A percentile compares a stretch with the other conserved stretches of the same genome.
Evolutionary conservation across 2,888 invertebrate genomes (phyloP).

Genomic region (Dastarcus helophoroides): DNA sequence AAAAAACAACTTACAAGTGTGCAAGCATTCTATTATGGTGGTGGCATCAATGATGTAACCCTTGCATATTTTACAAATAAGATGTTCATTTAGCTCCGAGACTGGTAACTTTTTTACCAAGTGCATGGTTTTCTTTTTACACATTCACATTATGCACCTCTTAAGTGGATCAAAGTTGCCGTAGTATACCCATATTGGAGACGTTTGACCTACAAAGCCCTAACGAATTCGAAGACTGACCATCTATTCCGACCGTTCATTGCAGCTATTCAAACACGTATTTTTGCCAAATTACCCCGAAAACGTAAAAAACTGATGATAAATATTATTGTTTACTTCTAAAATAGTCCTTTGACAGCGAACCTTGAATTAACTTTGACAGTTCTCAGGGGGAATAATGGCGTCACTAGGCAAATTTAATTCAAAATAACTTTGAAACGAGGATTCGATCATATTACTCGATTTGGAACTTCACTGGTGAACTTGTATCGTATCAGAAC

Average conservation of each 20-base stretch:
- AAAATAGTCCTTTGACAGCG: slow-evolving; percentile 31
- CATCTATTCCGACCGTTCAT: neutral
- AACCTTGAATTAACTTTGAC: slow-evolving; percentile 23
- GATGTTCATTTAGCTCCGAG: slow-evolving; percentile 50
- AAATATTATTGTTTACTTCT: slow-evolving; percentile 33
- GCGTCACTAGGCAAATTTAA: slow-evolving; percentile 23
- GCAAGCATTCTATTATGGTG: slow-evolving; percentile 68
- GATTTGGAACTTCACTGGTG: too few relatives aligned
- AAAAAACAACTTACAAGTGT: slow-evolving; percentile 53
- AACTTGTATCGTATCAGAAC: neutral
- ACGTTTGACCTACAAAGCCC: slow-evolving; percentile 30
- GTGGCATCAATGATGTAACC: slow-evolving; percentile 70
- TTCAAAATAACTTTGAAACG: too few relatives aligned
- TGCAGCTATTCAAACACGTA: neutral
- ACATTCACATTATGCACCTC: slow-evolving; percentile 13
- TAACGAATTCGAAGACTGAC: neutral
- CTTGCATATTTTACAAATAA: slow-evolving; percentile 58
- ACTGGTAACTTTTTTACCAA: slow-evolving; percentile 36
- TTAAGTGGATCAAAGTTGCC: slow-evolving; percentile 6
- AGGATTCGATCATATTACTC: too few relatives aligned
- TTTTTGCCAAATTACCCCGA: slow-evolving; percentile 1
- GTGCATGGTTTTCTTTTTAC: slow-evolving; percentile 30
- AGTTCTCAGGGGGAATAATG: slow-evolving; percentile 22
- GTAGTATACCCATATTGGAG: slow-evolving; percentile 32
- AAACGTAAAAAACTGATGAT: slow-evolving; percentile 6